Base-by-base conservation (phyloP, 1,140 invertebrate species). In the Solenopsis fugax region DNA sequence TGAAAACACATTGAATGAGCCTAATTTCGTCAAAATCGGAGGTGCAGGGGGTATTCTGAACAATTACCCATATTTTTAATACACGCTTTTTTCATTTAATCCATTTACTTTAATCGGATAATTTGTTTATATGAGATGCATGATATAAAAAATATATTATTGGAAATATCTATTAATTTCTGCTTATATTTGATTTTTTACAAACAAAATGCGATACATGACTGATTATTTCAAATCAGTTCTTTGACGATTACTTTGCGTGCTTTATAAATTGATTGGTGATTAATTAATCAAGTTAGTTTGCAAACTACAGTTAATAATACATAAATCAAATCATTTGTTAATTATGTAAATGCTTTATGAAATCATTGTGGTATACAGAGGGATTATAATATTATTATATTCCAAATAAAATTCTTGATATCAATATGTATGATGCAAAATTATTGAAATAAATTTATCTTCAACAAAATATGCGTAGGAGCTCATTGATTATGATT, bases 341-440 rank as follows among this genome's bases (percentile, higher is more conserved):
- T 29, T 64, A 48, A 77, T 77, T 77, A 64, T 64, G 56, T 50
- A 77, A 77, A 64, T 64, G 41, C 41, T 62, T 76, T 77, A 65
- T 34, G 13, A 24, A 62, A 77, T 60, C 16, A 62, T 60, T 75
- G 71, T 58, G 37, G 58, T 75, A 58, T 75, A 75, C 16, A 10
- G 16, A 60, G 54, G 45, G n/a, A 77, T 45, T 45, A 62, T 48
- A 62, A 29, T 48, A 77, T 77, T 29, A 76, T 58, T 75, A 56
- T 58, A 56, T 58, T 24, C 7, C 9, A 29, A 62, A 62, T 77
- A 45, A 62, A 69, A 54, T 80, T 54, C 18, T 41, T 69, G 2
- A 69, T 41, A 54, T 34, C 18, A 56, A 45, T 16, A 73, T 67
- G n/a, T 52, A 37, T 69, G 13, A 24, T 29, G 9, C 7, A 34